Base-by-base conservation (phyloP, 2,888 invertebrate species). In the Aporophyla nigra region DNA sequence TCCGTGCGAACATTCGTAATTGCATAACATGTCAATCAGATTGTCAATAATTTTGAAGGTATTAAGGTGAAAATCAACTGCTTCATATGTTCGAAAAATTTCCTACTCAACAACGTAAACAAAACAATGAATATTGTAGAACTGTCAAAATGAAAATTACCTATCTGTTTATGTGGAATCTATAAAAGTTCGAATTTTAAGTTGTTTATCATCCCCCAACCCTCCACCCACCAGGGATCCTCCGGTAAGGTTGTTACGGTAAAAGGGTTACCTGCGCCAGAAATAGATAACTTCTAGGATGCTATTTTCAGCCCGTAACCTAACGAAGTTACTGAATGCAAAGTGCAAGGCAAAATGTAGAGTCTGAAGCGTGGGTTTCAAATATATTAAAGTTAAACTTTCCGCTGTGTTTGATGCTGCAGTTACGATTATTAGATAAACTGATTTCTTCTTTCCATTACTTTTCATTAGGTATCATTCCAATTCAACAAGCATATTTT, bases 241-340 rank as follows among this genome's bases (percentile, higher is more conserved):
- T 63, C 14, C 67, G 49, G 12, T 68, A 46, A 76, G 54, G 24
- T 56, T 46, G 21, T 65, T 58, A 24, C 58, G 46, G 14, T 77
- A 63, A 69, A 63, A 70, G 21, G 56, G 27, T 51, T 49, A 68
- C 51, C 24, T 67, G 21, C 49, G 56, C 62, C 62, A 77, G 51
- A 53, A 78, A 71, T 71, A 78, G 71, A 53, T 21, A 70, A 53
- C 43, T 78, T 16, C 43, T 33, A n/a, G 46, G 10, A 46, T 46
- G n/a, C 58, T 71, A 78, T 71, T 71, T 77, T 14, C 24, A 78
- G 63, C 10, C 2, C 12, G 46, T 56, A 46, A 24, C 56, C 24
- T 78, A 71, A 71, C 58, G 24, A 46, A 53, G 56, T 78, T 70
- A 59, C n/a, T 71, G 54, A n/a, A 66, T 33, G 54, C 40, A 66